phyloP scores from a whole-genome alignment of 2,113 vertebrate genomes.

The Prunella fulvescens region DNA sequence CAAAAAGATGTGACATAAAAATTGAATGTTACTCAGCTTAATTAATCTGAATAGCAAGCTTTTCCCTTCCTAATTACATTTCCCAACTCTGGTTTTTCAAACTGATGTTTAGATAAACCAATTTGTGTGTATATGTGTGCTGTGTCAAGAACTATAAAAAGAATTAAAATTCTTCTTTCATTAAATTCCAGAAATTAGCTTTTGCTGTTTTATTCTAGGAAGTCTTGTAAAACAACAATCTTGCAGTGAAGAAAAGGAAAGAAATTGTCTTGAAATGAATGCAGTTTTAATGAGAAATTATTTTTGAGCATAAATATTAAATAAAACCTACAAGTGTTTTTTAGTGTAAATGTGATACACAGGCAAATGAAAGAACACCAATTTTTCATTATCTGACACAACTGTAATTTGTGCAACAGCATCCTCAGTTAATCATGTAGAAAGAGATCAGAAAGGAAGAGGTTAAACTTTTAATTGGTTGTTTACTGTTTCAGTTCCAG shows the following conservation, averaged over 20 bases:
- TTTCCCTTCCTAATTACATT: background rate
- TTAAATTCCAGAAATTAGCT: background rate
- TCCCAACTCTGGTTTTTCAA: background rate
- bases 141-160: background rate
- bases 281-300: background rate
- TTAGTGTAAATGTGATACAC: background rate
- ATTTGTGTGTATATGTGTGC: background rate
- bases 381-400: background rate
- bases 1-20: background rate
- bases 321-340: background rate
- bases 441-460: background rate
- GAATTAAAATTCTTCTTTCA: background rate
- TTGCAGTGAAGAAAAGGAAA: background rate
- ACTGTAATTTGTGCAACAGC: background rate
- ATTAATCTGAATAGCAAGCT: background rate
- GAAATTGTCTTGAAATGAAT: background rate
- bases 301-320: background rate
- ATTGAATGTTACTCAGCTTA: background rate
- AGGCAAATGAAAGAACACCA: background rate
- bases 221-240: background rate
- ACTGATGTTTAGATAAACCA: background rate
- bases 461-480: slow-evolving; percentile 47
- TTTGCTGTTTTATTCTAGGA: background rate
- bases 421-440: background rate
- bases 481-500: slow-evolving; percentile 28